Base-by-base conservation (phyloP, 1,140 invertebrate species). In the Drosophila ogumai region DNA sequence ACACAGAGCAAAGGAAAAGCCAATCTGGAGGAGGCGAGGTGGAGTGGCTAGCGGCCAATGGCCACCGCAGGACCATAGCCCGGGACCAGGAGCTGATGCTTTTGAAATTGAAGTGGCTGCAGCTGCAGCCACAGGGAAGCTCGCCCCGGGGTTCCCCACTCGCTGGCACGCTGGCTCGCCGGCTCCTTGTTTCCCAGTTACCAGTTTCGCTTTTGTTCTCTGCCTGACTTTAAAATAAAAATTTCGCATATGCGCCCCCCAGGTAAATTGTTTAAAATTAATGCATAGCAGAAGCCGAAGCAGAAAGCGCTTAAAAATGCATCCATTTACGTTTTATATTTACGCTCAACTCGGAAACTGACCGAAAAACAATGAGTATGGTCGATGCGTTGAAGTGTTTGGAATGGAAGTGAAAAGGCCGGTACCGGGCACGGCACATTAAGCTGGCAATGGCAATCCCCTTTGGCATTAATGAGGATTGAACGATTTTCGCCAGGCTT, bases 191-290 rank as follows among this genome's bases (percentile, higher is more conserved):
- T 47, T 47, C 28, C 43, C 25, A 19, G 12, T 47, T 56, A 36
- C 52, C 32, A 34, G 40, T 46, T 28, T 43, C 56, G 50, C 43
- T 10, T 52, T 73, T 72, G 54, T 50, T 59, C 67, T 22, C 31
- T 19, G 31, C 38, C 47, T 47, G 79, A 71, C 75, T 87, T 87
- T 80, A 88, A 87, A 86, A 78, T 56, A 66, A 76, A 59, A 60
- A 44, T 28, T 71, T 73, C 71, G 63, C 72, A 74, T 69, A 75
- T 66, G 68, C 38, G n/a, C 50, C 50, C 31, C 13, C 19, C 79
- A 88, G 84, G 84, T 87, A 71, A 90, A 81, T 88, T 87, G 80
- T 68, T 77, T 80, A 72, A 87, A 88, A 84, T 87, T 63, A 87
- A 80, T 88, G 80, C 68, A 67, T 31, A 61, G 38, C 80, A 68